phyloP scores from a whole-genome alignment of 2,113 vertebrate species.

The Poecile atricapillus region DNA sequence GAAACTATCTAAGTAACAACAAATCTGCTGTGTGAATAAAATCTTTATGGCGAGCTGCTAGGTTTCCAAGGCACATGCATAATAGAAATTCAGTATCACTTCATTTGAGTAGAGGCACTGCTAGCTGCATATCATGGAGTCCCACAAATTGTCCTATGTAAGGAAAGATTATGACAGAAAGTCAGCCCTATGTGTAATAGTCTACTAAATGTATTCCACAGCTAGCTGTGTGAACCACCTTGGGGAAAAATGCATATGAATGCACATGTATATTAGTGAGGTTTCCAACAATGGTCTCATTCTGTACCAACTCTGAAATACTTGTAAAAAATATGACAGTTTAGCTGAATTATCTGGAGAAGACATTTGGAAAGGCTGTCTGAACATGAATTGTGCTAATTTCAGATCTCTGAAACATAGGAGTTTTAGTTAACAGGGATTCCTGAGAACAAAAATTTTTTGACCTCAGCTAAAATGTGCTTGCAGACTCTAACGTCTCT shows the following conservation, averaged over 20 bases:
- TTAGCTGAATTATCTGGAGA: constrained; percentile 59
- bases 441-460: background rate
- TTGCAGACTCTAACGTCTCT: background rate
- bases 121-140: constrained; percentile 70
- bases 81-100: constrained; percentile 79
- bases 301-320: constrained; percentile 53
- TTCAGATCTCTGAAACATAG: background rate
- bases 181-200: constrained; percentile 41
- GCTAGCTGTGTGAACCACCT: constrained; percentile 51
- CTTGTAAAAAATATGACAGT: constrained; percentile 41
- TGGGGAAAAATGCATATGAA: constrained; percentile 43
- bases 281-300: constrained; percentile 63
- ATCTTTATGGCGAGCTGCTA: constrained; percentile 77
- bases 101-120: constrained; percentile 68
- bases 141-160: constrained; percentile 72
- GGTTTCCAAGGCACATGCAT: constrained; percentile 78
- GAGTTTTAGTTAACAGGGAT: background rate
- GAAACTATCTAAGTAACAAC: constrained; percentile 79
- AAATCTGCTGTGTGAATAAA: constrained; percentile 81
- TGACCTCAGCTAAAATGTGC: background rate
- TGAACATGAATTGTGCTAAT: constrained; percentile 42
- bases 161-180: constrained; percentile 70
- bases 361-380: constrained; percentile 29
- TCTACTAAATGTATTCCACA: constrained; percentile 55
- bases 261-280: constrained; percentile 53